Conservation (phyloP, 2,113 vertebrate species). For the Mormyrus iriodes region DNA sequence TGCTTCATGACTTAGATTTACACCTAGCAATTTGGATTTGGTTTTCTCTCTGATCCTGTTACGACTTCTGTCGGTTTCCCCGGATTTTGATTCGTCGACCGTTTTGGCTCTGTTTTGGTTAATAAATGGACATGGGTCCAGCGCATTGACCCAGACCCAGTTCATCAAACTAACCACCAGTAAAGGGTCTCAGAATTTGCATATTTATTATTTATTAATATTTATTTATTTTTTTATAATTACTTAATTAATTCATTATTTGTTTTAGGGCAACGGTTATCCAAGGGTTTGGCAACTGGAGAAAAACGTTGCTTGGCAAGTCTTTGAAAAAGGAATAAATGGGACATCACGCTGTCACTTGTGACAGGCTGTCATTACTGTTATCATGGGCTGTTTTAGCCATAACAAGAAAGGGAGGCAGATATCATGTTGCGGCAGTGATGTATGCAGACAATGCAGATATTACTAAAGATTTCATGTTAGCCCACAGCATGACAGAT, state of each 20-base stretch:
- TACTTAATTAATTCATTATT: not conserved
- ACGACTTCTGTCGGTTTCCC: not conserved
- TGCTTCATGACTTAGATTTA: not conserved
- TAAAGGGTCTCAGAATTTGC: not conserved
- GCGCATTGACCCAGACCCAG: not conserved
- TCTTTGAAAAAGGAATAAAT: constrained; percentile 2
- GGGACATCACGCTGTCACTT: not conserved
- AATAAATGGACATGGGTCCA: not conserved
- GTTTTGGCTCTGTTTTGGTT: not conserved
- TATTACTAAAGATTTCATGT: constrained; percentile 8
- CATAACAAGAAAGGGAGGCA: not conserved
- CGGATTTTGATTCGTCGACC: not conserved
- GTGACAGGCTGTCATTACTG: constrained; percentile 6
- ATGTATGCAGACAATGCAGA: constrained; percentile 12
- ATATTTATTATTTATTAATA: no score
- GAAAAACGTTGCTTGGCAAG: not conserved
- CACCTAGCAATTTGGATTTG: not conserved
- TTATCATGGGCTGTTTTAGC: constrained; percentile 1
- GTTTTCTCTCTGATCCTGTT: not conserved
- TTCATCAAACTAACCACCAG: not conserved
- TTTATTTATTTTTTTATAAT: not conserved
- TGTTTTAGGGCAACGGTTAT: not conserved
- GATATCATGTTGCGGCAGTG: constrained; percentile 5
- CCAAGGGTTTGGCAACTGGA: not conserved
- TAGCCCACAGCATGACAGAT: constrained; percentile 9